These are phyloP conservation scores for Musca domestica DNA, from an alignment of 1,140 invertebrate genomes.

Conservation along the genomic window DNA sequence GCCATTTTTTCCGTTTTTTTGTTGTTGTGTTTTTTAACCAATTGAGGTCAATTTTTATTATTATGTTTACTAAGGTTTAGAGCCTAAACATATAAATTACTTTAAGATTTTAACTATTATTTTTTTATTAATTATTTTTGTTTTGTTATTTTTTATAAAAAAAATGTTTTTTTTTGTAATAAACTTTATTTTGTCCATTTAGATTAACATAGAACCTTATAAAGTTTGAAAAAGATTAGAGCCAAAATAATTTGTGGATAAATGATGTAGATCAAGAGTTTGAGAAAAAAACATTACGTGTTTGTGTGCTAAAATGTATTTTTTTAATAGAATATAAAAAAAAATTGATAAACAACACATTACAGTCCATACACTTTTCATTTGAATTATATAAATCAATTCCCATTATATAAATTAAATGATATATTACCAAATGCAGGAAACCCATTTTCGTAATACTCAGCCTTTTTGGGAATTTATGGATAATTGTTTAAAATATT, in stretches of 20 bases:
- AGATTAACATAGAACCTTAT: background rate
- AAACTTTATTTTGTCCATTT: background rate
- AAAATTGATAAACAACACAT: too few relatives aligned
- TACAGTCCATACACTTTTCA: too few relatives aligned
- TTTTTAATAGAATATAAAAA: too few relatives aligned
- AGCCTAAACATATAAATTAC: slow-evolving; percentile 20
- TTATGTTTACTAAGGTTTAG: slow-evolving; percentile 19
- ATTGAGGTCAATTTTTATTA: background rate
- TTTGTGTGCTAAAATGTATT: too few relatives aligned
- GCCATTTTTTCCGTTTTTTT: background rate
- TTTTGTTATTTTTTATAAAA: background rate
- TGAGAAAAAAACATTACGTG: too few relatives aligned
- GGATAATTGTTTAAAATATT: background rate
- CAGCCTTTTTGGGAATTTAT: too few relatives aligned
- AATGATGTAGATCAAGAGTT: too few relatives aligned
- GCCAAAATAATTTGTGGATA: background rate
- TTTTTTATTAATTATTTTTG: slow-evolving; percentile 2
- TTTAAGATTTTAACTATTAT: slow-evolving; percentile 7
- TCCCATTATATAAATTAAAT: too few relatives aligned
- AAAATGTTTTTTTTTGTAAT: too few relatives aligned
- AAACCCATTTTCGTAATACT: too few relatives aligned
- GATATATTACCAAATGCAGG: too few relatives aligned
- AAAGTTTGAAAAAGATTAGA: background rate
- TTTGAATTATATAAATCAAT: too few relatives aligned
- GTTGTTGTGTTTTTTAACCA: slow-evolving; percentile 11